Conservation (phyloP, 2,797 vertebrate species). For the Enteromius unitaeniatus region DNA sequence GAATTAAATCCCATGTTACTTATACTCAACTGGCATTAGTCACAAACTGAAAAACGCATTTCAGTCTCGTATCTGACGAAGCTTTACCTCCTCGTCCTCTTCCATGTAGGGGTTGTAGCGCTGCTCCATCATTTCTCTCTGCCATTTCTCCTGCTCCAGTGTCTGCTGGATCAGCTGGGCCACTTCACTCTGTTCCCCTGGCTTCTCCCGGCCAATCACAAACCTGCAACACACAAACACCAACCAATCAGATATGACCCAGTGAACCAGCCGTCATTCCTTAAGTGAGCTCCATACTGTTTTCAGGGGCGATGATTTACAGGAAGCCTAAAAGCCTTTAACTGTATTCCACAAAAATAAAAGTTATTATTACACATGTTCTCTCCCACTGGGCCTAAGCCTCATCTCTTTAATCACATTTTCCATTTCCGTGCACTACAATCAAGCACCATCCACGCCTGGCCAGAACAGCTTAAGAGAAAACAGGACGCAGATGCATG, state of each 20-base stretch:
- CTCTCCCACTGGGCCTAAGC: background rate
- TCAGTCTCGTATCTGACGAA: background rate
- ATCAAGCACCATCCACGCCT: background rate
- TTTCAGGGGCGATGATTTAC: background rate
- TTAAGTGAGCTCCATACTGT: background rate
- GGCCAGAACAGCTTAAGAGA: conserved; percentile 1
- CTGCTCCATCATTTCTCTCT: conserved; percentile 97
- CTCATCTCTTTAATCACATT: background rate
- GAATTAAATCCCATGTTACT: background rate
- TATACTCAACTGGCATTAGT: background rate
- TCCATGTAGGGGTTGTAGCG: conserved; percentile 93
- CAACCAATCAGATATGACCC: conserved; percentile 19
- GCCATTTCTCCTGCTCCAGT: conserved; percentile 96
- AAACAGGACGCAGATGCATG: background rate
- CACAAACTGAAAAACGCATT: background rate
- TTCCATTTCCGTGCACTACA: conserved; percentile 6
- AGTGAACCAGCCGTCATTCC: background rate
- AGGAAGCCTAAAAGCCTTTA: background rate
- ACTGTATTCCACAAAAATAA: conserved; percentile 3
- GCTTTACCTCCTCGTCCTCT: conserved; percentile 82
- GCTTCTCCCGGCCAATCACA: conserved; percentile 94
- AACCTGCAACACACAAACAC: conserved; percentile 78
- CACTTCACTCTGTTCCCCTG: conserved; percentile 96
- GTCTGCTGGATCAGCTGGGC: conserved; percentile 98
- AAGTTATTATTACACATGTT: conserved; percentile 25